These are phyloP conservation scores for Seriola dumerili DNA, from an alignment of 2,113 vertebrate genomes.

Conservation along the genomic window DNA sequence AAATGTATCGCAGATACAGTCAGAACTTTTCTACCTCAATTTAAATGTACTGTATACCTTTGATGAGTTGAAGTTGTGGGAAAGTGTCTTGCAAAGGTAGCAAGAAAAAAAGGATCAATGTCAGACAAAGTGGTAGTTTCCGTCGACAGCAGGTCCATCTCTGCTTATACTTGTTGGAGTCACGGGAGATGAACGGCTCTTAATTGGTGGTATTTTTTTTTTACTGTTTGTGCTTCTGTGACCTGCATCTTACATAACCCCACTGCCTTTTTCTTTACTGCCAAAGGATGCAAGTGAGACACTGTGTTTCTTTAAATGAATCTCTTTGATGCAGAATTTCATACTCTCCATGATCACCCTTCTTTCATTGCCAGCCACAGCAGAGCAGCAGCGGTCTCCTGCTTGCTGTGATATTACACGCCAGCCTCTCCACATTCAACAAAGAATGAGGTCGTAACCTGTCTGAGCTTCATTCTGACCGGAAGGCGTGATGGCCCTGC, in stretches of 20 bases:
- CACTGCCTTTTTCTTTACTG: background rate
- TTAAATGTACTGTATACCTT: no score
- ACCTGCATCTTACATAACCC: constrained; percentile 29
- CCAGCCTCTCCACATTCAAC: constrained; percentile 51
- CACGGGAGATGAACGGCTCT: background rate
- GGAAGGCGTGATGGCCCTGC: constrained; percentile 49
- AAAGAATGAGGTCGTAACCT: constrained; percentile 70
- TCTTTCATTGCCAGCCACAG: constrained; percentile 12
- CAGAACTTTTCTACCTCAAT: no score
- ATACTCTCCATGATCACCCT: constrained; percentile 19
- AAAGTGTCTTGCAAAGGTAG: background rate
- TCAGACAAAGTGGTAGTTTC: background rate
- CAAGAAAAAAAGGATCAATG: background rate
- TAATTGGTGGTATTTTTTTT: constrained; percentile 21
- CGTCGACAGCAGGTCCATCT: constrained; percentile 1
- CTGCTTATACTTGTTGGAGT: constrained; percentile 12
- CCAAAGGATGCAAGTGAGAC: constrained; percentile 14
- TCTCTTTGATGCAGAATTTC: constrained; percentile 25
- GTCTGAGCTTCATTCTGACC: constrained; percentile 56
- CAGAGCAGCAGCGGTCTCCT: background rate
- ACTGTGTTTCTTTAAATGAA: constrained; percentile 13
- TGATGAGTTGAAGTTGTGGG: background rate
- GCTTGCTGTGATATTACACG: constrained; percentile 41
- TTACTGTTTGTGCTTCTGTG: constrained; percentile 39
- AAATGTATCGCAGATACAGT: no score